Conservation (phyloP, 2,888 invertebrate species). For the Leistus spinibarbis region DNA sequence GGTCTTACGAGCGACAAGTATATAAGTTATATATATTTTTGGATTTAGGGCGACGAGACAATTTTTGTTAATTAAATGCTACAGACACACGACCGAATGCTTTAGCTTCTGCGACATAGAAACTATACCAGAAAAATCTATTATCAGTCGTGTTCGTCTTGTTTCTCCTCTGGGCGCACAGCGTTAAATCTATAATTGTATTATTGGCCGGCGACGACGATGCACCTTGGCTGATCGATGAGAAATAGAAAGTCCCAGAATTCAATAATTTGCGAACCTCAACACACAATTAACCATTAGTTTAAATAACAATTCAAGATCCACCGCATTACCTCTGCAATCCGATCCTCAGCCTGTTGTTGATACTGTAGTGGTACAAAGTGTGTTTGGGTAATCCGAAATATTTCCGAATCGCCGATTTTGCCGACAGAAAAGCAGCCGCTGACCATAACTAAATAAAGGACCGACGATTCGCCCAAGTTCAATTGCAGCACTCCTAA, state of each 20-base stretch:
- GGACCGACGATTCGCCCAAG: constrained; percentile 80
- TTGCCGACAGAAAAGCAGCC: constrained; percentile 97
- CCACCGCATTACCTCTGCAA: constrained; percentile 60
- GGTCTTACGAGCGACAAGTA: no score
- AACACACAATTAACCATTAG: constrained; percentile 14
- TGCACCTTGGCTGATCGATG: constrained; percentile 66
- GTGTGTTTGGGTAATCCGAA: constrained; percentile 90
- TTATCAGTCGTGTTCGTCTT: constrained; percentile 86
- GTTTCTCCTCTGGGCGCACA: constrained; percentile 89
- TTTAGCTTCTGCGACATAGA: no score
- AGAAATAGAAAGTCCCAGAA: constrained; percentile 99
- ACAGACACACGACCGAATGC: no score
- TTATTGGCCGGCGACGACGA: constrained; percentile 47
- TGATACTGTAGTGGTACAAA: constrained; percentile 86
- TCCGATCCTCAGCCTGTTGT: constrained; percentile 64
- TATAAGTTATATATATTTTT: no score
- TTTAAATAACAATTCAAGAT: not conserved
- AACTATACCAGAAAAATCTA: constrained; percentile 88
- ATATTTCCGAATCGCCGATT: constrained; percentile 92
- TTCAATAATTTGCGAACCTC: constrained; percentile 83
- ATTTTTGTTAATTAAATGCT: no score
- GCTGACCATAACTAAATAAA: constrained; percentile 91
- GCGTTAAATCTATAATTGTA: constrained; percentile 82
- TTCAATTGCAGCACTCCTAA: constrained; percentile 91
- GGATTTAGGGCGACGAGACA: no score